Evolutionary conservation across 2,888 invertebrate genomes (phyloP).

Genomic region (Sepioteuthis lessoniana): DNA sequence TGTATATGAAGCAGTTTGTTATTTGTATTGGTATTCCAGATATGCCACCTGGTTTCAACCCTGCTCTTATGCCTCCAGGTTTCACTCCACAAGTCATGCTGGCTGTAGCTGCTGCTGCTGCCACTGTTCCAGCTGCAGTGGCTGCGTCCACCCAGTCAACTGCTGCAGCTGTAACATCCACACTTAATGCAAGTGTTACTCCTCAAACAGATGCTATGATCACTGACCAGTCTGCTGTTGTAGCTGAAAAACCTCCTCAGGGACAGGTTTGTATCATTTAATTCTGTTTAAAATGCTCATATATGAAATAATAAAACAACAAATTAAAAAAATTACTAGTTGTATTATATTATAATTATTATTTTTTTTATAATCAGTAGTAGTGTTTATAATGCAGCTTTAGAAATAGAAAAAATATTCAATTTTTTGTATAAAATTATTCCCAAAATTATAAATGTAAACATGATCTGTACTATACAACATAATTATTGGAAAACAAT

Average conservation of each 20-base stretch:
- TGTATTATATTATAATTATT: no score
- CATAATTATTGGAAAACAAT: no score
- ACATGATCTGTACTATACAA: no score
- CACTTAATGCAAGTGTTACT: constrained; percentile 42
- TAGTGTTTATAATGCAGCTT: no score
- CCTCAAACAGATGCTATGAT: constrained; percentile 48
- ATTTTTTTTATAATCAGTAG: no score
- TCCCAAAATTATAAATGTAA: no score
- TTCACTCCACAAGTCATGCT: constrained; percentile 56
- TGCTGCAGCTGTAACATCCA: constrained; percentile 48
- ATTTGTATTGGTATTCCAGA: constrained; percentile 50
- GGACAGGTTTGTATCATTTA: constrained; percentile 57
- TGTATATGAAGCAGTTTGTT: neutral
- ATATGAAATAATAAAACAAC: neutral
- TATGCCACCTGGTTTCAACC: constrained; percentile 64
- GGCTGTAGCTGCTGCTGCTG: constrained; percentile 51
- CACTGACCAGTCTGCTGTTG: constrained; percentile 56
- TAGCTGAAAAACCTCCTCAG: constrained; percentile 63
- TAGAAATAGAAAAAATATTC: no score
- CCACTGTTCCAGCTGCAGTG: constrained; percentile 50
- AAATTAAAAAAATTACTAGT: neutral
- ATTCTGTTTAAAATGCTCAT: neutral
- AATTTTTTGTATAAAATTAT: no score
- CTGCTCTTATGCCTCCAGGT: constrained; percentile 65
- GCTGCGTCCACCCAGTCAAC: constrained; percentile 46